A percentile compares a stretch with the other conserved stretches of the same genome.
phyloP scores from a whole-genome alignment of 2,888 invertebrate species.

The Heliconius ismenius region DNA sequence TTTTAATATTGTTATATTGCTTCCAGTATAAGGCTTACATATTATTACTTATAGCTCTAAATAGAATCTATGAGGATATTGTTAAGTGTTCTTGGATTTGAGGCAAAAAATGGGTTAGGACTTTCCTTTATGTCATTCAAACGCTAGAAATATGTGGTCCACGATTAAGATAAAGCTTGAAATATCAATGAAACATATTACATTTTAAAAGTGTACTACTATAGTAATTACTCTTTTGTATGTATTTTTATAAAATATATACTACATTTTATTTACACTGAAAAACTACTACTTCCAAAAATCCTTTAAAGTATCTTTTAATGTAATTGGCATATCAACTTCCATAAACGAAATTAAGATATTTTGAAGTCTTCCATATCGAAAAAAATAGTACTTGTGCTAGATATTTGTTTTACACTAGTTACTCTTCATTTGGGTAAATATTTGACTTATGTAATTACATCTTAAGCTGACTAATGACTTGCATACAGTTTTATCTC shows the following conservation, averaged over 20 bases:
- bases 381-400: slow-evolving; percentile 74
- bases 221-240: slow-evolving; percentile 72
- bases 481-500: slow-evolving; percentile 11
- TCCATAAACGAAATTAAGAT: slow-evolving; percentile 74
- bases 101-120: slow-evolving; percentile 45
- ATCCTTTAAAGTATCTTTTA: slow-evolving; percentile 61
- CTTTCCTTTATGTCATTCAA: slow-evolving; percentile 40
- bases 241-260: slow-evolving; percentile 81
- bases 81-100: slow-evolving; percentile 53
- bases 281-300: slow-evolving; percentile 74
- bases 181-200: slow-evolving; percentile 80
- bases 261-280: slow-evolving; percentile 75
- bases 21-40: slow-evolving; percentile 74
- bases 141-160: slow-evolving; percentile 61
- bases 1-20: slow-evolving; percentile 77
- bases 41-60: slow-evolving; percentile 69
- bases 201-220: slow-evolving; percentile 65
- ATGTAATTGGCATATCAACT: slow-evolving; percentile 82
- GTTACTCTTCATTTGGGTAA: slow-evolving; percentile 60
- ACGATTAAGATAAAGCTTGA: slow-evolving; percentile 64
- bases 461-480: slow-evolving; percentile 28
- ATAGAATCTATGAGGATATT: slow-evolving; percentile 53
- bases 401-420: slow-evolving; percentile 65
- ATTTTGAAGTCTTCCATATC: slow-evolving; percentile 80
- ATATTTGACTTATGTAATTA: slow-evolving; percentile 56